Conservation (phyloP, 1,140 invertebrate species). For the Orchestia grillus region DNA sequence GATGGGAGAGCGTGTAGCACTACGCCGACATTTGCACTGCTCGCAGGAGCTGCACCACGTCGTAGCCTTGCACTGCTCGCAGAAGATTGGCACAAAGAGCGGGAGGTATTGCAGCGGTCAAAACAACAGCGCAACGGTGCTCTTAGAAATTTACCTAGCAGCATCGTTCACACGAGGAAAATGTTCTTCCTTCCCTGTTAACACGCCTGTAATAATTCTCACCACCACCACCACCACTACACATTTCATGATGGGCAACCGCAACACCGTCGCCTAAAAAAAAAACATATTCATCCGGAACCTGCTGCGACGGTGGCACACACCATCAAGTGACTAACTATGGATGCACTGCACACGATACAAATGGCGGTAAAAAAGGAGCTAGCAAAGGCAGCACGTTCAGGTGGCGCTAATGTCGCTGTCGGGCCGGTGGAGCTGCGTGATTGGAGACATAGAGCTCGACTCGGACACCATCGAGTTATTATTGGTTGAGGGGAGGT, state of each 20-base stretch:
- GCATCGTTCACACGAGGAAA: not conserved
- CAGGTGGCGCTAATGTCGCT: conserved; percentile 45
- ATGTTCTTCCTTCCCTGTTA: not conserved
- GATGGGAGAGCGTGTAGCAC: not conserved
- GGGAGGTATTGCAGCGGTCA: not conserved
- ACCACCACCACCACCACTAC: not conserved
- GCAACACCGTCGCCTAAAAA: not conserved
- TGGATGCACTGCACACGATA: conserved; percentile 44
- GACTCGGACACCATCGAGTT: conserved; percentile 30
- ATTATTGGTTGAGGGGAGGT: not conserved
- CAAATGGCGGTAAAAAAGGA: conserved; percentile 55
- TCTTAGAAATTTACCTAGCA: not conserved
- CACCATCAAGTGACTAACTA: conserved; percentile 37
- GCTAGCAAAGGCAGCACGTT: conserved; percentile 55
- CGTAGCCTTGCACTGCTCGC: conserved; percentile 19
- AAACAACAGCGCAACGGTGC: not conserved
- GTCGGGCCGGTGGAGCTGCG: conserved; percentile 27
- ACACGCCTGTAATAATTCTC: not conserved
- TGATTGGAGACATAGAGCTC: conserved; percentile 4
- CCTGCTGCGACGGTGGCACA: not conserved
- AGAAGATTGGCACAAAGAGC: conserved; percentile 1
- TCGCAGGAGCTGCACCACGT: not conserved
- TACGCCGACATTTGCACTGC: no score
- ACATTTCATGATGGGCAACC: not conserved
- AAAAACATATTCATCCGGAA: not conserved